Conservation (phyloP, 2,888 invertebrate species). For the Caenorhabditis sp. region DNA sequence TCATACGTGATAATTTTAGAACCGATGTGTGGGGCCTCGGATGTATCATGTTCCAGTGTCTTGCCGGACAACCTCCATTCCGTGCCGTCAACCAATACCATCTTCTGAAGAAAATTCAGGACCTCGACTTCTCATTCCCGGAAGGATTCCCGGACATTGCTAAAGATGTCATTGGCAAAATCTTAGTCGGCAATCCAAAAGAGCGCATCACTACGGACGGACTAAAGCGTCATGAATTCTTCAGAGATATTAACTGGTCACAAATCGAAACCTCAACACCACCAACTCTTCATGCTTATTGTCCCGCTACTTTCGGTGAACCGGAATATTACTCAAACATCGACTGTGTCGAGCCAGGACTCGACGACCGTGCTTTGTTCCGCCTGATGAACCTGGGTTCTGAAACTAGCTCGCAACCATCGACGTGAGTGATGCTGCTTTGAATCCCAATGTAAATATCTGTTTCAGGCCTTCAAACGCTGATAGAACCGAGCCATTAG, state of each 20-base stretch:
- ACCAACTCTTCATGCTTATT: constrained; percentile 86
- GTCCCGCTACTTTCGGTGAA: constrained; percentile 88
- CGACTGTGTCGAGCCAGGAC: constrained; percentile 89
- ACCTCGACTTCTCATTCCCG: constrained; percentile 93
- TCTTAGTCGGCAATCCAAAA: constrained; percentile 86
- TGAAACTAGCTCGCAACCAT: constrained; percentile 25
- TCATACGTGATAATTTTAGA: constrained; percentile 77
- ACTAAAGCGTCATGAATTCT: constrained; percentile 92
- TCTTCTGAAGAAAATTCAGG: constrained; percentile 94
- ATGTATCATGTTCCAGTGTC: constrained; percentile 88
- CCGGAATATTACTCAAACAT: constrained; percentile 86
- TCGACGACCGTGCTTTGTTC: constrained; percentile 88
- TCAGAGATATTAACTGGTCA: constrained; percentile 91
- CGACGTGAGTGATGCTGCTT: constrained; percentile 25
- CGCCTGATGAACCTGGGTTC: constrained; percentile 32
- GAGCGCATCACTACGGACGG: constrained; percentile 87
- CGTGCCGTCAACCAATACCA: constrained; percentile 93
- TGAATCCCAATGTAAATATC: no score
- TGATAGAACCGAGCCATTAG: constrained; percentile 13
- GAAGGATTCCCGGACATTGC: constrained; percentile 92
- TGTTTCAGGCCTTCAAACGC: constrained; percentile 24
- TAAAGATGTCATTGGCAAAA: constrained; percentile 84
- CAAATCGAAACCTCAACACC: constrained; percentile 85
- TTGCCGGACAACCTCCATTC: constrained; percentile 94
- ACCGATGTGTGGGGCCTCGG: constrained; percentile 98